phyloP scores from a whole-genome alignment of 1,140 invertebrate genomes.

The Pseudomyrmex concolor region DNA sequence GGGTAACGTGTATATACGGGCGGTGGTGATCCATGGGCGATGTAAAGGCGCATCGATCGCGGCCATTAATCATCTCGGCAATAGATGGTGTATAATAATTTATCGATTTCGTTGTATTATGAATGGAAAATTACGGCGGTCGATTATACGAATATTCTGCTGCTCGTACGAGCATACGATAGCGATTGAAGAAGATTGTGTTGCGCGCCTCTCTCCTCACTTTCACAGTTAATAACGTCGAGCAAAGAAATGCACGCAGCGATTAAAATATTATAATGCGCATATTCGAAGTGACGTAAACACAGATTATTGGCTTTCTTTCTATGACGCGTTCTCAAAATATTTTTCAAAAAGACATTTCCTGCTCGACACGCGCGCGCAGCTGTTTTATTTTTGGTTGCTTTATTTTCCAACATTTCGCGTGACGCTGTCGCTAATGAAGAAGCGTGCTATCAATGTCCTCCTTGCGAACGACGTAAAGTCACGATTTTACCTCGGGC shows the following conservation, averaged over 20 bases:
- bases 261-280: slow-evolving; percentile 20
- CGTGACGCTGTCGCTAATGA: slow-evolving; percentile 25
- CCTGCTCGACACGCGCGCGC: too few relatives aligned
- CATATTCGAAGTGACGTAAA: neutral
- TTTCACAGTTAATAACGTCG: slow-evolving; percentile 13
- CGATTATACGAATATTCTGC: slow-evolving; percentile 17
- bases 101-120: slow-evolving; percentile 61
- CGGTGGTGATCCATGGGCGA: slow-evolving; percentile 59
- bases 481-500: slow-evolving; percentile 28
- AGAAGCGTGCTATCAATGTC: slow-evolving; percentile 30
- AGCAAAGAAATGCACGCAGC: neutral
- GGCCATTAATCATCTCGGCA: slow-evolving; percentile 61
- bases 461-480: slow-evolving; percentile 29
- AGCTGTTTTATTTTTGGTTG: slow-evolving; percentile 26
- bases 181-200: neutral
- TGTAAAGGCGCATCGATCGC: slow-evolving; percentile 18
- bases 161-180: neutral
- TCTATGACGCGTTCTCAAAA: neutral
- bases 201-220: neutral
- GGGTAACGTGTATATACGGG: slow-evolving; percentile 24
- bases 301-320: neutral
- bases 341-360: neutral
- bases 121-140: slow-evolving; percentile 62
- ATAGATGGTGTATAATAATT: slow-evolving; percentile 63
- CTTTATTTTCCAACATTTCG: slow-evolving; percentile 6